These are phyloP conservation scores for Dolichotis patagonum DNA, from an alignment of 2,113 vertebrate genomes.

Conservation along the genomic window DNA sequence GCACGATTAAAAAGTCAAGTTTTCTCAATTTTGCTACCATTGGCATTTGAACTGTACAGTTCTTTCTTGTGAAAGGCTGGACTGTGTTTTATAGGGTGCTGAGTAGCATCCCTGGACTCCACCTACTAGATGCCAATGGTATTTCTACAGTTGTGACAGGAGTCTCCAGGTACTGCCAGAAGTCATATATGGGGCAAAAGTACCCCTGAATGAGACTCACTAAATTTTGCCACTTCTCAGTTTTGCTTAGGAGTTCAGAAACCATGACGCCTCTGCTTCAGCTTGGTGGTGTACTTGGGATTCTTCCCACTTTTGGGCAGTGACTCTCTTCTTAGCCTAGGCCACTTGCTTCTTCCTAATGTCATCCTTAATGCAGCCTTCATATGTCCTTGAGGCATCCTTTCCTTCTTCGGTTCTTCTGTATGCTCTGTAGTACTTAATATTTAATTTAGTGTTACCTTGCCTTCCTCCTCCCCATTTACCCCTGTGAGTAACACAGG, in stretches of 20 bases:
- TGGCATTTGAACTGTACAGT: background rate
- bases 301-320: background rate
- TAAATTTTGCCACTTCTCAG: background rate
- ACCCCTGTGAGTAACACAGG: background rate
- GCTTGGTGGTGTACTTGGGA: background rate
- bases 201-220: background rate
- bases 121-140: background rate
- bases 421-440: background rate
- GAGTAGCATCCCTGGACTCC: background rate
- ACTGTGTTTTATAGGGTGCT: background rate
- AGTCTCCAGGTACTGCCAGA: background rate
- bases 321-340: background rate
- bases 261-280: background rate
- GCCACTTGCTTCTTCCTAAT: background rate
- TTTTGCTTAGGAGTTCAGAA: background rate
- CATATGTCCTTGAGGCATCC: background rate
- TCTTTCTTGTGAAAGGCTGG: background rate
- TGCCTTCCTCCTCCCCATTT: background rate
- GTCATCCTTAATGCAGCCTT: background rate
- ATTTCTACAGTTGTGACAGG: background rate
- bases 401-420: background rate
- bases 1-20: background rate
- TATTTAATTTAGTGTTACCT: background rate
- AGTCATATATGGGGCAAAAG: background rate
- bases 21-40: background rate